Conservation (phyloP, 2,797 vertebrate species). For the Choloepus didactylus region DNA sequence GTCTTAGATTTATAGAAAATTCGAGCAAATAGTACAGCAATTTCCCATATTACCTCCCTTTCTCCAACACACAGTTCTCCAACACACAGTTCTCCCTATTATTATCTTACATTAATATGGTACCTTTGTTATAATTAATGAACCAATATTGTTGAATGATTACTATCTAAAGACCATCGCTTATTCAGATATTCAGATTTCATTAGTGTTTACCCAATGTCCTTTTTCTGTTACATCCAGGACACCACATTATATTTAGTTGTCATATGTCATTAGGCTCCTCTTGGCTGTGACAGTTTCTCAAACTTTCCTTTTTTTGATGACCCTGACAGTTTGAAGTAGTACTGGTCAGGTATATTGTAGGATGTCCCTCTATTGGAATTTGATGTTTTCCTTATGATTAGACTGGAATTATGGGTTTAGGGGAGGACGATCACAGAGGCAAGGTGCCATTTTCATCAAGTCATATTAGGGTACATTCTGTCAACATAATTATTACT, state of each 20-base stretch:
- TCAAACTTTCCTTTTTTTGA: neutral
- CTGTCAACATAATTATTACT: neutral
- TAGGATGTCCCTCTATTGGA: too few relatives aligned
- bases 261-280: neutral
- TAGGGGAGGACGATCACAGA: neutral
- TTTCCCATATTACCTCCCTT: neutral
- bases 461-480: neutral
- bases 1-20: conserved; percentile 55
- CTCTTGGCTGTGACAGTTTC: neutral
- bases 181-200: neutral
- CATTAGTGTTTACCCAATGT: neutral
- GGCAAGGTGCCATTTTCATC: neutral
- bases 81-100: neutral
- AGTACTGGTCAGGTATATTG: neutral
- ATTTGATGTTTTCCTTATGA: too few relatives aligned
- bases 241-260: neutral
- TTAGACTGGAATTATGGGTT: too few relatives aligned
- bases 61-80: too few relatives aligned
- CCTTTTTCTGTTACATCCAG: neutral
- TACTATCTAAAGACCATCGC: neutral
- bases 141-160: neutral
- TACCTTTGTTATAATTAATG: conserved; percentile 13
- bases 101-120: neutral
- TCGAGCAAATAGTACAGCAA: neutral
- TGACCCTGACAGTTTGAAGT: neutral